phyloP scores from a whole-genome alignment of 2,797 vertebrate genomes.

The Toxotes lorentzi region DNA sequence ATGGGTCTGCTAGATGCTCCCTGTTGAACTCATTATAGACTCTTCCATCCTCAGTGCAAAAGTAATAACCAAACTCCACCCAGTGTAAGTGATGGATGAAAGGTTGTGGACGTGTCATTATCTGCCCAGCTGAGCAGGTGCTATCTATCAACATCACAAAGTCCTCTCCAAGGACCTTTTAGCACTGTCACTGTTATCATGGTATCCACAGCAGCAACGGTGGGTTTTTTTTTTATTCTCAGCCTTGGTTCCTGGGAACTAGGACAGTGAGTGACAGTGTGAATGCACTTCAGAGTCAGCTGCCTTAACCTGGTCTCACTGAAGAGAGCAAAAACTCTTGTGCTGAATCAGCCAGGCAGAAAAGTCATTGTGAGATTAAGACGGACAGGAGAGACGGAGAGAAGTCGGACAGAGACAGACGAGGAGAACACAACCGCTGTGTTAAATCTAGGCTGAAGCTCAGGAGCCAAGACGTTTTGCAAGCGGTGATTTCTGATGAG shows the following conservation, averaged over 20 bases:
- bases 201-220: conserved; percentile 35
- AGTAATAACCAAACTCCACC: conserved; percentile 4
- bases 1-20: not conserved
- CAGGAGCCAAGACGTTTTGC: conserved; percentile 1
- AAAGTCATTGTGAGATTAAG: conserved; percentile 46
- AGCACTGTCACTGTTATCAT: conserved; percentile 50
- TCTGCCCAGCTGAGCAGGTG: conserved; percentile 42
- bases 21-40: not conserved
- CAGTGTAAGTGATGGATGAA: conserved; percentile 38
- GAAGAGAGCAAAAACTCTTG: conserved; percentile 12
- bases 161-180: conserved; percentile 33
- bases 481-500: conserved; percentile 12
- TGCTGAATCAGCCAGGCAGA: conserved; percentile 51
- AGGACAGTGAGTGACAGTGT: conserved; percentile 39
- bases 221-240: conserved; percentile 9
- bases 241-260: conserved; percentile 31
- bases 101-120: conserved; percentile 43
- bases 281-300: conserved; percentile 36
- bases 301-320: conserved; percentile 40
- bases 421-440: conserved; percentile 10
- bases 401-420: conserved; percentile 15
- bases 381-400: conserved; percentile 13
- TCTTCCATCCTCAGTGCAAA: not conserved
- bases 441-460: conserved; percentile 35
- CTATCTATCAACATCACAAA: conserved; percentile 46